These are phyloP conservation scores for Nilaparvata lugens DNA, from an alignment of 1,140 invertebrate genomes.

Conservation along the genomic window DNA sequence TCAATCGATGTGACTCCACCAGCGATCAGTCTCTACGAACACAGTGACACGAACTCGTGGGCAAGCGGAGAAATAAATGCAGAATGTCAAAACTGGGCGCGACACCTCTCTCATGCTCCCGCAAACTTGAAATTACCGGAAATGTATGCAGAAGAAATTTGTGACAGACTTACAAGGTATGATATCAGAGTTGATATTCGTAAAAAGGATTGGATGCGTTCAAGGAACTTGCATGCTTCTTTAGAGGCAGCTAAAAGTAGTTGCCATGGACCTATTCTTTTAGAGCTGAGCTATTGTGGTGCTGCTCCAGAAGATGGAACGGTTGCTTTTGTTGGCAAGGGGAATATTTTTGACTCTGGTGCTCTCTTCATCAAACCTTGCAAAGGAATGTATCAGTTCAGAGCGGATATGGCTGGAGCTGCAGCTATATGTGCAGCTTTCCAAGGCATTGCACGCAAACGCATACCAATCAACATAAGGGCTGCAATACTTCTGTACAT, in stretches of 20 bases:
- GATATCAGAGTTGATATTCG: slow-evolving; percentile 30
- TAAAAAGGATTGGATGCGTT: slow-evolving; percentile 41
- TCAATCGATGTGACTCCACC: neutral
- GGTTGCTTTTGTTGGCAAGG: slow-evolving; percentile 46
- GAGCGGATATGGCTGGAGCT: slow-evolving; percentile 65
- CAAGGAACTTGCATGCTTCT: slow-evolving; percentile 44
- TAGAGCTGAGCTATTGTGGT: slow-evolving; percentile 38
- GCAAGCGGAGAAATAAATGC: neutral
- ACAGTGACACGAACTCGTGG: neutral
- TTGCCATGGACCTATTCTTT: slow-evolving; percentile 40
- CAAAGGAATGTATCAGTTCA: slow-evolving; percentile 67
- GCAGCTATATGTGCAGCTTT: slow-evolving; percentile 63
- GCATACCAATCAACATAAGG: slow-evolving; percentile 60
- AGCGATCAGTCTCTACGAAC: neutral
- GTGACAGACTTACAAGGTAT: slow-evolving; percentile 14
- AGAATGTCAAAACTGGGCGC: neutral
- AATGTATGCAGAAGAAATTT: slow-evolving; percentile 27
- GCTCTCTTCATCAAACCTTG: slow-evolving; percentile 73
- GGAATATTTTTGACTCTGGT: slow-evolving; percentile 82
- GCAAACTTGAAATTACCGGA: neutral
- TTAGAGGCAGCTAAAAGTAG: slow-evolving; percentile 44
- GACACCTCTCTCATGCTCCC: neutral
- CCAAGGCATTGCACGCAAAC: slow-evolving; percentile 54
- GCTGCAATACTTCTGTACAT: slow-evolving; percentile 37
- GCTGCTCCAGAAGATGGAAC: slow-evolving; percentile 28